Evolutionary conservation across 2,888 invertebrate species (phyloP).

Genomic region (Marasmarcha lunaedactyla): DNA sequence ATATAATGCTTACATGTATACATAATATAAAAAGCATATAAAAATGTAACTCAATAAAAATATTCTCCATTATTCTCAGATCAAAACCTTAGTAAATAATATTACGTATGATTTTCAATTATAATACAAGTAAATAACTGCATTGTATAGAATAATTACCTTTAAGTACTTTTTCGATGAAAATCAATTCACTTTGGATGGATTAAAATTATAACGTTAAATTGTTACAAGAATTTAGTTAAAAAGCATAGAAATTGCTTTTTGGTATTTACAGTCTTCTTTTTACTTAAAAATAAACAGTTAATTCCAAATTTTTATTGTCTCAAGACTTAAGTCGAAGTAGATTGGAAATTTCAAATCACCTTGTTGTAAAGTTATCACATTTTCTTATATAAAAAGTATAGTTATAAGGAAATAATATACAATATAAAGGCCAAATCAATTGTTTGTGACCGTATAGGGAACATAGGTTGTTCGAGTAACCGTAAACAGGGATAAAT

Average conservation of each 20-base stretch:
- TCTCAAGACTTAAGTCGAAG: slow-evolving; percentile 5
- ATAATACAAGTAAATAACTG: no score
- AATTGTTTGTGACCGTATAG: background rate
- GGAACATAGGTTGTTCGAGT: no score
- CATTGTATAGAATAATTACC: no score
- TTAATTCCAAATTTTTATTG: slow-evolving; percentile 14
- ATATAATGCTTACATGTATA: no score
- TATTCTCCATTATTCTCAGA: no score
- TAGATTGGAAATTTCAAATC: slow-evolving; percentile 1
- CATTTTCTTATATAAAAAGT: background rate
- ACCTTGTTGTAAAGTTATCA: background rate
- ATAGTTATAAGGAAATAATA: background rate
- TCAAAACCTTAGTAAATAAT: no score
- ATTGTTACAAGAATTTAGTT: background rate
- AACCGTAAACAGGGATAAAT: no score
- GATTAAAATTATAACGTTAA: background rate
- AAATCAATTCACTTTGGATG: background rate
- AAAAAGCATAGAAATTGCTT: slow-evolving; percentile 27
- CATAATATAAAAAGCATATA: background rate
- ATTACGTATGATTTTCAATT: no score
- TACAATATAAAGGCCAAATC: background rate
- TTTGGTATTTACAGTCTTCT: slow-evolving; percentile 38
- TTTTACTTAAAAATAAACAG: slow-evolving; percentile 22
- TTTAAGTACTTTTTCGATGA: background rate
- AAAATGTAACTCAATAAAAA: no score